Conservation (phyloP, 2,797 vertebrate genomes). For the Poeciliopsis turneri region DNA sequence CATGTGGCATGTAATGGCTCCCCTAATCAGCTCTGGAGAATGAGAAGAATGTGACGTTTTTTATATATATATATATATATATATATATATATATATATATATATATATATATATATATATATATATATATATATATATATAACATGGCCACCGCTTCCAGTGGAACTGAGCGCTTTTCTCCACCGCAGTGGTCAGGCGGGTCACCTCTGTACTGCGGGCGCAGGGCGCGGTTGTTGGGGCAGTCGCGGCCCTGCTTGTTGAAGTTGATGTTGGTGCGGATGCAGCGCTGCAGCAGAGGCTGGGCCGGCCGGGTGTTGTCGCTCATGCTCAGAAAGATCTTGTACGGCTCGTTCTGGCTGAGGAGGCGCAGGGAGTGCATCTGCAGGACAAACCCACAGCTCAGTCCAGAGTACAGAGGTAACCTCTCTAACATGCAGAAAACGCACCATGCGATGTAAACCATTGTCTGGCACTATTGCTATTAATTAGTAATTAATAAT, state of each 20-base stretch:
- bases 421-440: background rate
- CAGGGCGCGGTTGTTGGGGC: constrained; percentile 94
- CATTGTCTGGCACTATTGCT: too few relatives aligned
- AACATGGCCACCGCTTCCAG: background rate
- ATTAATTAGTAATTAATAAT: too few relatives aligned
- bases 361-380: constrained; percentile 97
- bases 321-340: constrained; percentile 99
- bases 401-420: background rate
- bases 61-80: background rate
- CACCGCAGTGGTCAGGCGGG: background rate
- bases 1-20: constrained; percentile 18
- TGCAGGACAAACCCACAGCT: constrained; percentile 49
- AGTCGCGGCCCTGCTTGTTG: constrained; percentile 94
- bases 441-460: background rate
- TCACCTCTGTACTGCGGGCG: constrained; percentile 96
- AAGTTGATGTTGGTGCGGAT: constrained; percentile 99
- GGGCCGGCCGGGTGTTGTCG: constrained; percentile 93
- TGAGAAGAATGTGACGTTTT: background rate
- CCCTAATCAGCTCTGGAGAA: constrained; percentile 26
- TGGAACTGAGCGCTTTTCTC: background rate
- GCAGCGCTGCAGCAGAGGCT: constrained; percentile 95
- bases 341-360: constrained; percentile 97
- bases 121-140: too few relatives aligned
- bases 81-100: too few relatives aligned
- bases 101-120: too few relatives aligned